Conservation (phyloP, 2,113 vertebrate genomes). For the Vidua macroura region DNA sequence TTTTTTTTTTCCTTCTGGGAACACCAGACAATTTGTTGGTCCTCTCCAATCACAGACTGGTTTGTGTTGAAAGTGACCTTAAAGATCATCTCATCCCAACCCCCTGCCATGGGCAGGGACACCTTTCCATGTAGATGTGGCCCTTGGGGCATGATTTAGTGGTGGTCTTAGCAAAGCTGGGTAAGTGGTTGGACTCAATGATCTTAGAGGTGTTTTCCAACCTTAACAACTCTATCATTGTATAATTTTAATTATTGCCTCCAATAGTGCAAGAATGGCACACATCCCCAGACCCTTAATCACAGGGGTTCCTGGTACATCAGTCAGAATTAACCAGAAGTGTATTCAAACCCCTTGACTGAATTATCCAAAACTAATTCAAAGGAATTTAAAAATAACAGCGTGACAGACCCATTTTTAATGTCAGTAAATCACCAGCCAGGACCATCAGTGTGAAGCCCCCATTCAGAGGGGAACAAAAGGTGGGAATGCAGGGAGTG, state of each 20-base stretch:
- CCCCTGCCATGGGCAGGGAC: not conserved
- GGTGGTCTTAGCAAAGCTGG: not conserved
- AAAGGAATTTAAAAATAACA: not conserved
- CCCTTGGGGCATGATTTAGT: not conserved
- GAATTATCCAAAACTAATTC: slow-evolving; percentile 21
- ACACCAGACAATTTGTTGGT: not conserved
- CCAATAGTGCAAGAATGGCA: not conserved
- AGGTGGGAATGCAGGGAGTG: not conserved
- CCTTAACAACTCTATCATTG: not conserved
- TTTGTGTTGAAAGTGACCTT: not conserved
- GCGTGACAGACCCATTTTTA: not conserved
- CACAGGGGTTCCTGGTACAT: not conserved
- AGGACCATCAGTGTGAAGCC: not conserved
- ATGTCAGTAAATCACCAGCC: not conserved
- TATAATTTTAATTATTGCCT: not conserved
- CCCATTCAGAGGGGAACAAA: not conserved
- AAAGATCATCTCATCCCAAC: not conserved
- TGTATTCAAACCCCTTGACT: not conserved
- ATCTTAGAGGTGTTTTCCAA: not conserved
- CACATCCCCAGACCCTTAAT: not conserved
- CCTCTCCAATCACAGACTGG: not conserved
- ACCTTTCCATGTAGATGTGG: not conserved
- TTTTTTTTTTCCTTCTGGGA: not conserved
- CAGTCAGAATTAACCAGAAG: slow-evolving; percentile 18
- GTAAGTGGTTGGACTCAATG: not conserved